Evolutionary conservation across 2,888 invertebrate genomes (phyloP), one percentile per base, ranked within the genome.

Genomic region (Tridacna gigas): DNA sequence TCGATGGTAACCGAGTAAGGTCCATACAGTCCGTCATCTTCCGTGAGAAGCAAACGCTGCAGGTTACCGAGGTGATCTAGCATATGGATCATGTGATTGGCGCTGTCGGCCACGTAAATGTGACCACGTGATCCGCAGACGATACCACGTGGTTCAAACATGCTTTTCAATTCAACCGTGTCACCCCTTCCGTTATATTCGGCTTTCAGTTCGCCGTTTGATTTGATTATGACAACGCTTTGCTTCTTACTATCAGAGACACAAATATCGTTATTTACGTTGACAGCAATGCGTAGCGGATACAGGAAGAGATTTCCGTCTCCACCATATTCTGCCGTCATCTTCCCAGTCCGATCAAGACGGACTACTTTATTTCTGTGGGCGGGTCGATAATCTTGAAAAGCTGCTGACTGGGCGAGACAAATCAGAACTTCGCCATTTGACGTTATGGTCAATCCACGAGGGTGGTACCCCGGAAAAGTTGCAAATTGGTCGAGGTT

Each of bases 221-320:
- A 26, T 63, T 89, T 83, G 61, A 91, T 82, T 37, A 92, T 88
- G 12, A 89, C 69, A 0, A 92, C 87, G 51, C 88, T 75, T 66
- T 79, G 78, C 45, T 88, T 86, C 15, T 84, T 84, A 60, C 90
- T 86, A 71, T 92, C 91, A 0, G 90, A 86, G 20, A 91, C 89
- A 63, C 90, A 90, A 15, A 92, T 88, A 73, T 92, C 91, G 20
- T 87, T 89, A 51, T 90, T 91, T 73, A 91, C 88, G 81, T 91
- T 91, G 9, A 91, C 89, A 11, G 90, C 90, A n/a, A 91, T 86
- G 60, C 90, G 85, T 25, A 91, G 84, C 20, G 86, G 89, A 75
- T 89, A 89, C 76, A 88, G 85, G 73, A 89, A 90, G 22, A 88
- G 71, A 60, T 86, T 89, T 37, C 88, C 86, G 22, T 89, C 88